phyloP scores from a whole-genome alignment of 2,797 vertebrate species.

The Synanceia verrucosa region DNA sequence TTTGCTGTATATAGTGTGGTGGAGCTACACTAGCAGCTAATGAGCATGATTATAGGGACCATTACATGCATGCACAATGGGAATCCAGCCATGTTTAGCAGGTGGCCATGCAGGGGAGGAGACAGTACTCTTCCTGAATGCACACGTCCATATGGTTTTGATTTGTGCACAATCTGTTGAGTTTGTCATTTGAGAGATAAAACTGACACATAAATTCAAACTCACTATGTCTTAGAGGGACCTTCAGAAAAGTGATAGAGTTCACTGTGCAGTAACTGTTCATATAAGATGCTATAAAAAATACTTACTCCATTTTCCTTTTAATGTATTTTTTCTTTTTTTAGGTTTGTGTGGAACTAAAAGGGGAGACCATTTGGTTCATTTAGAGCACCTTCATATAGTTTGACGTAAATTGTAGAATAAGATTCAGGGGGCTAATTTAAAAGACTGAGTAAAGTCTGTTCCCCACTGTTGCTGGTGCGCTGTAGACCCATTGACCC shows the following conservation, averaged over 20 bases:
- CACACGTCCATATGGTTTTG: constrained; percentile 78
- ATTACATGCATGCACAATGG: constrained; percentile 76
- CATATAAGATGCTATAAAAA: not conserved
- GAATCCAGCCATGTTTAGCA: constrained; percentile 81
- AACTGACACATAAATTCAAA: constrained; percentile 43
- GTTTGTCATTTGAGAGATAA: constrained; percentile 28
- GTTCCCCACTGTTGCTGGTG: not conserved
- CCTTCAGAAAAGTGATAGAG: not conserved
- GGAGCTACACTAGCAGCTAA: constrained; percentile 68
- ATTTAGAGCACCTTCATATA: not conserved
- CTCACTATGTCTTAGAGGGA: constrained; percentile 6
- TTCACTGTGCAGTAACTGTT: not conserved
- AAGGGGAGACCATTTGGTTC: not conserved
- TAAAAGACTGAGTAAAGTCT: not conserved
- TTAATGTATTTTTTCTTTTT: too few relatives aligned
- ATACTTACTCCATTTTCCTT: too few relatives aligned
- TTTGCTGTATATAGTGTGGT: constrained; percentile 30
- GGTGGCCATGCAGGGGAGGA: constrained; percentile 77
- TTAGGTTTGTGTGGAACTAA: not conserved
- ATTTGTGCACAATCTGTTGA: constrained; percentile 73
- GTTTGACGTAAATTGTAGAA: not conserved
- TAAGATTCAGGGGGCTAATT: not conserved
- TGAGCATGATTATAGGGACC: constrained; percentile 76
- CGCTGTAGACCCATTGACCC: not conserved
- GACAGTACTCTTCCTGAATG: constrained; percentile 75